These are phyloP conservation scores for Callopanchax toddi DNA, from an alignment of 2,113 vertebrate species.

Conservation along the genomic window DNA sequence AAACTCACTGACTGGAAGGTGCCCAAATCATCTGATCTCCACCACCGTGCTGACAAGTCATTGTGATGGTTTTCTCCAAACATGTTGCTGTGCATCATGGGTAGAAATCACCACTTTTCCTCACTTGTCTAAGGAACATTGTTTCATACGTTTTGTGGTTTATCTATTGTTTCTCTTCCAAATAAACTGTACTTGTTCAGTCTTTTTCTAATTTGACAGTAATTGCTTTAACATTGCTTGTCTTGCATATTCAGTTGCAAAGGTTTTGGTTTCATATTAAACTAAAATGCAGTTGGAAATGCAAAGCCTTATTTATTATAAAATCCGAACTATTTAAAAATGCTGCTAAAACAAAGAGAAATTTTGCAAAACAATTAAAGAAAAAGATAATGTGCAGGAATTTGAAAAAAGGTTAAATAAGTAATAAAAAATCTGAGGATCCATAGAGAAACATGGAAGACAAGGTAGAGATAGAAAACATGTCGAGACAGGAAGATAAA, in stretches of 20 bases:
- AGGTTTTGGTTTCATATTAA: no score
- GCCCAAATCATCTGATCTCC: no score
- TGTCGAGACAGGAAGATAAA: slow-evolving; percentile 24
- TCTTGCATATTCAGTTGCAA: background rate
- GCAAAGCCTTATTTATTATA: no score
- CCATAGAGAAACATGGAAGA: background rate
- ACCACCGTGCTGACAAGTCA: no score
- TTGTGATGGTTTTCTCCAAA: no score
- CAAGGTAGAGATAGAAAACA: slow-evolving; percentile 11
- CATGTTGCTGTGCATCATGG: no score
- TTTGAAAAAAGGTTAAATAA: background rate
- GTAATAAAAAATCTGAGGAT: background rate
- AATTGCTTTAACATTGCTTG: background rate
- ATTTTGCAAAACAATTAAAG: no score
- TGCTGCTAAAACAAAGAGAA: no score
- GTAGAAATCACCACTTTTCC: no score
- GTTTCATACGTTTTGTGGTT: background rate
- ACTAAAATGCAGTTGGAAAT: background rate
- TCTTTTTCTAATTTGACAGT: background rate
- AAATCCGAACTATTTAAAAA: no score
- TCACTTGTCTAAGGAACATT: no score
- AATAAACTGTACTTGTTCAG: background rate
- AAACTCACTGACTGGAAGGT: no score
- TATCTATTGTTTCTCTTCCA: background rate
- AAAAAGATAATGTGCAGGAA: background rate